phyloP scores from a whole-genome alignment of 2,888 invertebrate species.

The Drosophila setosimentum region DNA sequence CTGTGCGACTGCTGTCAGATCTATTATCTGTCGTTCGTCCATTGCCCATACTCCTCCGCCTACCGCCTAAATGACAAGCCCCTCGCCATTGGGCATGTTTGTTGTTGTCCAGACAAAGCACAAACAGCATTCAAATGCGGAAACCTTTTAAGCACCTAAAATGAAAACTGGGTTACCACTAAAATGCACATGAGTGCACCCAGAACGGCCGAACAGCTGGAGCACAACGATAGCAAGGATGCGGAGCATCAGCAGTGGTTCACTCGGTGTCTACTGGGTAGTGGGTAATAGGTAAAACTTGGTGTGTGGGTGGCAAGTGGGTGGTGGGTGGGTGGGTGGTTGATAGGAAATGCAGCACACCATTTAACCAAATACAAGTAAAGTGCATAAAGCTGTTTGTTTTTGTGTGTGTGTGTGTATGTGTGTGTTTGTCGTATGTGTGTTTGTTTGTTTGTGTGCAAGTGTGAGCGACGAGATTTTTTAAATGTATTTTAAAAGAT shows the following conservation, averaged over 20 bases:
- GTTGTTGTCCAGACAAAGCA: slow-evolving; percentile 39
- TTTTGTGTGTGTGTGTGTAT: slow-evolving; percentile 8
- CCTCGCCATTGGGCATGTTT: background rate
- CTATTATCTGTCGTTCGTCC: slow-evolving; percentile 48
- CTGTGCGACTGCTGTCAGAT: slow-evolving; percentile 34
- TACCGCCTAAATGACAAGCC: background rate
- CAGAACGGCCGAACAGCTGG: slow-evolving; percentile 41
- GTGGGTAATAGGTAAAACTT: background rate
- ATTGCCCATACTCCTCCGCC: background rate
- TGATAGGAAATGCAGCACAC: background rate
- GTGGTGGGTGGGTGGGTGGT: background rate
- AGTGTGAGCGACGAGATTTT: slow-evolving; percentile 48
- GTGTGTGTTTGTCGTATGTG: slow-evolving; percentile 1
- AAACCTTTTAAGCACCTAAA: slow-evolving; percentile 74
- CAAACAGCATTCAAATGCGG: slow-evolving; percentile 59
- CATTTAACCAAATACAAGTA: slow-evolving; percentile 41
- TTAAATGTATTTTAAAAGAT: slow-evolving; percentile 74
- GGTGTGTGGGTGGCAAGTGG: too few relatives aligned
- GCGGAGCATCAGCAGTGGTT: background rate
- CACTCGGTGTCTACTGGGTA: background rate
- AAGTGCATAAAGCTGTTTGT: slow-evolving; percentile 73
- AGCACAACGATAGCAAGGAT: slow-evolving; percentile 29
- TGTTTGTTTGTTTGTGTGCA: slow-evolving; percentile 3
- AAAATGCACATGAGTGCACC: slow-evolving; percentile 71
- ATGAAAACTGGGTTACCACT: slow-evolving; percentile 77